Conservation (phyloP, 2,888 invertebrate genomes). For the Hypomecis punctinalis region DNA sequence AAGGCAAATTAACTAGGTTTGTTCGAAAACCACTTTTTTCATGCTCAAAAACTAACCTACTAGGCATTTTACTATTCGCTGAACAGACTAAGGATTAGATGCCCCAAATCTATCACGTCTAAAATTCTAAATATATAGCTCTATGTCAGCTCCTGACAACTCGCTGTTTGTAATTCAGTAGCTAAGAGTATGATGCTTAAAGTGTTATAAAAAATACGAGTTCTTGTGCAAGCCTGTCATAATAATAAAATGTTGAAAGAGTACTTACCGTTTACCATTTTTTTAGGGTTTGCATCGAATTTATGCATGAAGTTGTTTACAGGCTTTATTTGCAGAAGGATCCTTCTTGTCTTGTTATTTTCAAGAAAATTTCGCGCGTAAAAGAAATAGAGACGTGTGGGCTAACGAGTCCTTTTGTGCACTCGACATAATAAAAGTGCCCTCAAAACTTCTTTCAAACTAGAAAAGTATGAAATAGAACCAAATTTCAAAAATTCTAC, state of each 20-base stretch:
- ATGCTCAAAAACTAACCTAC: no score
- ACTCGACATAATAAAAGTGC: conserved; percentile 50
- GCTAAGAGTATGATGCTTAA: conserved; percentile 40
- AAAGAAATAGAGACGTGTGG: conserved; percentile 45
- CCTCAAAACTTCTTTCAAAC: conserved; percentile 50
- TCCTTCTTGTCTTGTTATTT: conserved; percentile 11
- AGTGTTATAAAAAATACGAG: conserved; percentile 42
- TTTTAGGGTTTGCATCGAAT: conserved; percentile 22
- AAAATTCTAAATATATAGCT: no score
- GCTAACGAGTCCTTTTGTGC: conserved; percentile 53
- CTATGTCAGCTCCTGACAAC: conserved; percentile 29
- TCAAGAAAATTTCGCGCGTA: conserved; percentile 42
- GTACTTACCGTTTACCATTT: conserved; percentile 20
- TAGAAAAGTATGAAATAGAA: conserved; percentile 45
- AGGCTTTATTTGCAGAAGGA: conserved; percentile 13
- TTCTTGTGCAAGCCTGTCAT: conserved; percentile 38
- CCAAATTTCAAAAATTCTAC: conserved; percentile 46
- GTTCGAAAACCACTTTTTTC: no score
- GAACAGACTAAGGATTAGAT: no score
- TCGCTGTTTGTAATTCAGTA: conserved; percentile 35
- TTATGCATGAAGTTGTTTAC: conserved; percentile 30
- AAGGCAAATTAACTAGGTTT: no score
- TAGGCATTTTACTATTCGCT: no score
- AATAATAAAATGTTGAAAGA: conserved; percentile 31
- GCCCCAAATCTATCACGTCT: no score